These are phyloP conservation scores for Steinernema khuongi DNA, from an alignment of 1,140 invertebrate genomes.

Conservation along the genomic window DNA sequence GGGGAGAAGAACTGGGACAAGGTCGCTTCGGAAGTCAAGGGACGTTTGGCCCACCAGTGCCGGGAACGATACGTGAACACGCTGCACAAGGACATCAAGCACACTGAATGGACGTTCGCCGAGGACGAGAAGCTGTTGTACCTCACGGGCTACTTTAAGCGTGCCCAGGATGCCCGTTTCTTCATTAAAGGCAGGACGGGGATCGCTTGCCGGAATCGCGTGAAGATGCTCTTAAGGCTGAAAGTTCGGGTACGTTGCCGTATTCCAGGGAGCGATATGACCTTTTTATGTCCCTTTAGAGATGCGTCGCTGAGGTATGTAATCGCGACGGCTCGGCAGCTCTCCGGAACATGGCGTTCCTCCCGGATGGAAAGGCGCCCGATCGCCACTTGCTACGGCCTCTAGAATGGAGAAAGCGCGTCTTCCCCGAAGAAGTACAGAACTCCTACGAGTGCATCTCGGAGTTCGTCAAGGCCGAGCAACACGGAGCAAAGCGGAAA, in stretches of 20 bases:
- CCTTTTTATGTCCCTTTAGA: neutral
- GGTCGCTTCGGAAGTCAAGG: conserved; percentile 49
- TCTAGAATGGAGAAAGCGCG: neutral
- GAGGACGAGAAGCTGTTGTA: conserved; percentile 37
- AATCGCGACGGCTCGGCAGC: neutral
- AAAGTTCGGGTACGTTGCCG: conserved; percentile 21
- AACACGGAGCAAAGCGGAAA: neutral
- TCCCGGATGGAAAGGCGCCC: neutral
- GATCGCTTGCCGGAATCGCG: conserved; percentile 18
- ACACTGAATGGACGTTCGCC: conserved; percentile 22
- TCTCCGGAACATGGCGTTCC: too few relatives aligned
- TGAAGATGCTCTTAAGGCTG: conserved; percentile 18
- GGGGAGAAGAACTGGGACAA: conserved; percentile 51
- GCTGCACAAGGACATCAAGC: conserved; percentile 14
- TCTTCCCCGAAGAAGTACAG: neutral
- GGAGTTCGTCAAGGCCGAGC: neutral
- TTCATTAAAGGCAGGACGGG: neutral
- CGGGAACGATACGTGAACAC: conserved; percentile 52
- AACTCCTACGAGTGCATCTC: conserved; percentile 1
- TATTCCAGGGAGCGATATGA: neutral
- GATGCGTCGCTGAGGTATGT: neutral
- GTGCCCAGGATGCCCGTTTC: neutral
- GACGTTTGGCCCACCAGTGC: conserved; percentile 52
- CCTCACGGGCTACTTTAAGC: conserved; percentile 25
- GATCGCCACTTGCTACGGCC: neutral